These are phyloP conservation scores for Macaca mulatta DNA, from an alignment of 2,113 vertebrate genomes.

Conservation along the genomic window DNA sequence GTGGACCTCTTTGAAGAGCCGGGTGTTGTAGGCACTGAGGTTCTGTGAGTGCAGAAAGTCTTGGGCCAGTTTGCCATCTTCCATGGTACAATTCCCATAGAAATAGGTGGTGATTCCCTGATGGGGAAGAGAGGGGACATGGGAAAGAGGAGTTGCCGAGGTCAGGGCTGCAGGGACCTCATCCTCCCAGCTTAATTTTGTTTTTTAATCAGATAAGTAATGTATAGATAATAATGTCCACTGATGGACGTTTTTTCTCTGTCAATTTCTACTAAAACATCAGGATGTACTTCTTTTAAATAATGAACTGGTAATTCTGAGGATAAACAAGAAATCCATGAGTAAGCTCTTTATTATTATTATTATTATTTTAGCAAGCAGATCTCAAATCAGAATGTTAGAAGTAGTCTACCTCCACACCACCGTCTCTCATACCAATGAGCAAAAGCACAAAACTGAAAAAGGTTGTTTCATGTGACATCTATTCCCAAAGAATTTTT, in stretches of 20 bases:
- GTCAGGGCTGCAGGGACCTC: accelerated
- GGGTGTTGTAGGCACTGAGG: slow-evolving; percentile 94
- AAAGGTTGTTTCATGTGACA: background rate
- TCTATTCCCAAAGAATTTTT: background rate
- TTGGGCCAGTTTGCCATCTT: slow-evolving; percentile 93
- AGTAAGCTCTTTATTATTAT: background rate
- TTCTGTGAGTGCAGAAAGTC: slow-evolving; percentile 94
- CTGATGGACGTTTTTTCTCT: background rate
- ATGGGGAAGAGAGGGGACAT: background rate
- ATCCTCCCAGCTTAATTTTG: background rate
- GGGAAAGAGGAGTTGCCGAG: background rate
- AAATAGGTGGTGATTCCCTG: slow-evolving; percentile 94
- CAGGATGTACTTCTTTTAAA: background rate
- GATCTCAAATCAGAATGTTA: background rate
- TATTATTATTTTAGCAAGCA: background rate
- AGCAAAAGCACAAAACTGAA: background rate
- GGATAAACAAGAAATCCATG: background rate
- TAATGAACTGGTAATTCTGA: background rate
- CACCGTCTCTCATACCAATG: background rate
- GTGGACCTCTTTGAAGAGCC: slow-evolving; percentile 89
- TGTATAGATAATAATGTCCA: background rate
- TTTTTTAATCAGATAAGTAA: background rate
- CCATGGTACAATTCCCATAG: slow-evolving; percentile 91
- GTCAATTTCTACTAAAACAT: background rate
- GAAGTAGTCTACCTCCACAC: background rate